phyloP scores from a whole-genome alignment of 2,797 vertebrate species.

The Phalloptychus januarius region DNA sequence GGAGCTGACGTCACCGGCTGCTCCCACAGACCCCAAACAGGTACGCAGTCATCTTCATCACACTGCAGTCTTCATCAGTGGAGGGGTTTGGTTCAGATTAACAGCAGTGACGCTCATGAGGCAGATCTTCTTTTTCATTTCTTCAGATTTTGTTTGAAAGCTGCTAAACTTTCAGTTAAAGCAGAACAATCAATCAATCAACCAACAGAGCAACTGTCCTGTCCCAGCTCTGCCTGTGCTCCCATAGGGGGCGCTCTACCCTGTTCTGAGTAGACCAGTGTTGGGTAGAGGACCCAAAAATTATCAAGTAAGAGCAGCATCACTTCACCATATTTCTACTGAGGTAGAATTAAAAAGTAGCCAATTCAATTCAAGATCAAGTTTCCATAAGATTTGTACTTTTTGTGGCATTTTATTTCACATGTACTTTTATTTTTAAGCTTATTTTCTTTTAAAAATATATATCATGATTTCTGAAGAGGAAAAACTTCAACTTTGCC shows the following conservation, averaged over 20 bases:
- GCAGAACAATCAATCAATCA: too few relatives aligned
- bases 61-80: neutral
- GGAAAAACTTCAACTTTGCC: neutral
- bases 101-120: neutral
- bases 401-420: neutral
- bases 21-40: conserved; percentile 87
- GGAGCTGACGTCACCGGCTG: conserved; percentile 87
- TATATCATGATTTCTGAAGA: neutral
- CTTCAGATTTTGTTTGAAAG: neutral
- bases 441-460: neutral
- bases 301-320: too few relatives aligned
- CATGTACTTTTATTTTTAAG: neutral
- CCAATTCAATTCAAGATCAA: neutral
- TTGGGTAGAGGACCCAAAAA: too few relatives aligned
- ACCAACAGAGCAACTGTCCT: too few relatives aligned
- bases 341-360: too few relatives aligned
- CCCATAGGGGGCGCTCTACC: too few relatives aligned
- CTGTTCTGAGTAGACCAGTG: too few relatives aligned
- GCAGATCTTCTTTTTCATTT: neutral
- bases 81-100: neutral
- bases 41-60: conserved; percentile 64
- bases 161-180: neutral
- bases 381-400: neutral
- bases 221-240: too few relatives aligned
- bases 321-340: too few relatives aligned